phyloP scores from a whole-genome alignment of 2,113 vertebrate species.

The Columbina picui region DNA sequence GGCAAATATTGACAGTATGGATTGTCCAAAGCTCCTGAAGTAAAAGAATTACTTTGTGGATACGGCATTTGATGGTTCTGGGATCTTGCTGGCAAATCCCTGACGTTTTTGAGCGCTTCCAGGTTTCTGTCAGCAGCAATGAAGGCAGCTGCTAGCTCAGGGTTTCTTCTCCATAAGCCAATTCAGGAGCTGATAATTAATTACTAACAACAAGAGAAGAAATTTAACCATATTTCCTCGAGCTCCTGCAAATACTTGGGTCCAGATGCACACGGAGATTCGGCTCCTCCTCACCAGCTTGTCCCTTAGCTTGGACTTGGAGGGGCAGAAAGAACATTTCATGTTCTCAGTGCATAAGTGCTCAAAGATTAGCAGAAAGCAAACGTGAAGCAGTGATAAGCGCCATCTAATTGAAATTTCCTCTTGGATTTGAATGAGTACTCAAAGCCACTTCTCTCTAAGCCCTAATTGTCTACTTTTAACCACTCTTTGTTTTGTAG shows the following conservation, averaged over 20 bases:
- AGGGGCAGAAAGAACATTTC: background rate
- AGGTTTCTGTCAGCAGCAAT: background rate
- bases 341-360: background rate
- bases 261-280: background rate
- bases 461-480: background rate
- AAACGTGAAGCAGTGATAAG: background rate
- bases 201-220: background rate
- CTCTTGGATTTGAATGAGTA: background rate
- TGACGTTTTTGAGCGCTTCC: accelerated
- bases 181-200: background rate
- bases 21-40: background rate
- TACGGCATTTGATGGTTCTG: background rate
- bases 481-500: background rate
- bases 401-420: background rate
- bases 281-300: background rate
- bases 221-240: accelerated
- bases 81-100: background rate
- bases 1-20: background rate
- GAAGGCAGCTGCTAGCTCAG: background rate
- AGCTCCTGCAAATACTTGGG: accelerated
- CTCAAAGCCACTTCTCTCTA: background rate
- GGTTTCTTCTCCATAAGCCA: background rate
- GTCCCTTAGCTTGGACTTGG: background rate
- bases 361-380: background rate
- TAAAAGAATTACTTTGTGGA: background rate